These are phyloP conservation scores for Stenichneumon culpator DNA, from an alignment of 2,888 invertebrate species.

Conservation along the genomic window DNA sequence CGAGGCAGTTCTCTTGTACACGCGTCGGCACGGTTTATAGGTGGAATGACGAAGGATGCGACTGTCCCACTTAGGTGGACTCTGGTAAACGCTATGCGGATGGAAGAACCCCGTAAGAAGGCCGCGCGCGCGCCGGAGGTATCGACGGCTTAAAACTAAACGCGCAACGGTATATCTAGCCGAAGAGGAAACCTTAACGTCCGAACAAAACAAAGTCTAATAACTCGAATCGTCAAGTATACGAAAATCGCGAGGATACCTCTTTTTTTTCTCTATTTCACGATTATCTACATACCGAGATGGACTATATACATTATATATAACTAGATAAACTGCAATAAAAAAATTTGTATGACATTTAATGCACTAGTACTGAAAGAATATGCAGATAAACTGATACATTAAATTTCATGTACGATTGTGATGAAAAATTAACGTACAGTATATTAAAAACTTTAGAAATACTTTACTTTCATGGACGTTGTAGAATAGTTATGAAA, in stretches of 20 bases:
- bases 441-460: no score
- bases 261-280: background rate
- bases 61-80: conserved; percentile 81
- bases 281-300: background rate
- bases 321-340: background rate
- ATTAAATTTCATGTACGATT: no score
- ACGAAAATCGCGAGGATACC: background rate
- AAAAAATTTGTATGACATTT: background rate
- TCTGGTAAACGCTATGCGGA: conserved; percentile 78
- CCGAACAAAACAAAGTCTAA: conserved; percentile 53
- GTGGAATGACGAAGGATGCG: conserved; percentile 83
- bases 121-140: conserved; percentile 57
- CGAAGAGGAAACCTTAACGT: conserved; percentile 62
- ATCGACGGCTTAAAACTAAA: conserved; percentile 76
- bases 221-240: conserved; percentile 4
- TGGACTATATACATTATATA: background rate
- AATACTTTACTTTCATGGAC: no score
- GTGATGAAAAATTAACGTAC: no score
- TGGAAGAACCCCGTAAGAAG: conserved; percentile 76
- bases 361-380: no score
- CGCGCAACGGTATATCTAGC: conserved; percentile 77
- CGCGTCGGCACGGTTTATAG: conserved; percentile 78
- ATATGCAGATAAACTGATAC: no score
- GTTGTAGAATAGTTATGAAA: no score
- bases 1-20: conserved; percentile 50